These are phyloP conservation scores for Gallinago stenura DNA, from an alignment of 2,797 vertebrate species.

Conservation along the genomic window DNA sequence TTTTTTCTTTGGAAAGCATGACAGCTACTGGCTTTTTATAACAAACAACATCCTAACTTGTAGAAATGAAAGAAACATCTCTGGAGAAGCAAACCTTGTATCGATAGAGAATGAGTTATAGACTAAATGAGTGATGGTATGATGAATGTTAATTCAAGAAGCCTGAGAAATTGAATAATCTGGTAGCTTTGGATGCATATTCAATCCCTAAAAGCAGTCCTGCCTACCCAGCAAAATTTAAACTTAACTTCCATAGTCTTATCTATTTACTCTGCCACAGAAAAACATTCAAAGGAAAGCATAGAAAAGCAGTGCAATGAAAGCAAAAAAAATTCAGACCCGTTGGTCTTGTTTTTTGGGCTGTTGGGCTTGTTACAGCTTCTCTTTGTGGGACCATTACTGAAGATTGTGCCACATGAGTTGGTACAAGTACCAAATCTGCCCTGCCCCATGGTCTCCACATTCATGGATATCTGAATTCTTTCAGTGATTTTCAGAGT, in stretches of 20 bases:
- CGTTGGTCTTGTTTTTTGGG: too few relatives aligned
- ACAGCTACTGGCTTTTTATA: not conserved
- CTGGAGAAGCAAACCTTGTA: not conserved
- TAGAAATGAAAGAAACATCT: not conserved
- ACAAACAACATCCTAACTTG: not conserved
- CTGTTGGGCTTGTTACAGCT: not conserved
- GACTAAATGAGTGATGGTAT: not conserved
- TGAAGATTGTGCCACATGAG: not conserved
- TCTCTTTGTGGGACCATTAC: not conserved
- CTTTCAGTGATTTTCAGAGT: not conserved
- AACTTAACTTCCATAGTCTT: not conserved
- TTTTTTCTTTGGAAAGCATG: not conserved
- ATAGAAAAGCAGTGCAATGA: not conserved
- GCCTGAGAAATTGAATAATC: not conserved
- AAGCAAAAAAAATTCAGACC: not conserved
- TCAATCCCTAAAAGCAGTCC: not conserved
- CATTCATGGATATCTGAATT: not conserved
- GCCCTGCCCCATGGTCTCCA: not conserved
- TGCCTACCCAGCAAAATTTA: not conserved
- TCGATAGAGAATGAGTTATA: not conserved
- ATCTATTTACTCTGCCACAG: not conserved
- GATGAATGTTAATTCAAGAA: not conserved
- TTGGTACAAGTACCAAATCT: not conserved
- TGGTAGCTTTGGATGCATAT: not conserved
- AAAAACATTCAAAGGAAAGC: not conserved